These are phyloP conservation scores for Hirtodrosophila histrioides DNA, from an alignment of 2,888 invertebrate genomes.

Conservation along the genomic window DNA sequence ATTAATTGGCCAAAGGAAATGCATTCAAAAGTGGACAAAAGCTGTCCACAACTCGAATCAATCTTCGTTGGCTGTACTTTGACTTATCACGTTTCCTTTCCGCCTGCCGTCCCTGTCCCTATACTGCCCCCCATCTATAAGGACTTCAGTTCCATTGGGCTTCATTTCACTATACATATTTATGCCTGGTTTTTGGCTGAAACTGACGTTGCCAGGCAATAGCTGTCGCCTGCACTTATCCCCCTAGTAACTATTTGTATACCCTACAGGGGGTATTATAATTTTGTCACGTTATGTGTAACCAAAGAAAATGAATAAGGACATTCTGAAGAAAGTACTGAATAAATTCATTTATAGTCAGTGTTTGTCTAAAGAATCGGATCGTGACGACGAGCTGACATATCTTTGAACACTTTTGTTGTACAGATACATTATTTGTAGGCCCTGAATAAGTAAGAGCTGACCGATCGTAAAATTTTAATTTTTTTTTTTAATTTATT, in stretches of 20 bases:
- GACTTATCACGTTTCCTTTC: slow-evolving; percentile 52
- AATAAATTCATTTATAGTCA: too few relatives aligned
- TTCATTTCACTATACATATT: slow-evolving; percentile 28
- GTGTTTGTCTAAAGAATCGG: too few relatives aligned
- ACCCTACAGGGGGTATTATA: background rate
- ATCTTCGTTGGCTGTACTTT: slow-evolving; percentile 65
- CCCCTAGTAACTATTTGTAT: background rate
- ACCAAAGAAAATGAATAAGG: too few relatives aligned
- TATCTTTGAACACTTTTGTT: too few relatives aligned
- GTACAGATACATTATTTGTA: too few relatives aligned
- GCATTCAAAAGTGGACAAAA: slow-evolving; percentile 66
- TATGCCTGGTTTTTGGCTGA: slow-evolving; percentile 17
- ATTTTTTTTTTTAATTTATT: too few relatives aligned
- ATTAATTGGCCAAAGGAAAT: slow-evolving; percentile 60
- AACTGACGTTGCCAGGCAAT: slow-evolving; percentile 33
- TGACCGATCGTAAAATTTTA: too few relatives aligned
- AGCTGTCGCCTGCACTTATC: slow-evolving; percentile 29
- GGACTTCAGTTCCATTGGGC: slow-evolving; percentile 12
- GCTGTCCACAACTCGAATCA: slow-evolving; percentile 68
- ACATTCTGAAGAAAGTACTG: too few relatives aligned
- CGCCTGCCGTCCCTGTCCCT: background rate
- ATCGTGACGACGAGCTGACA: too few relatives aligned
- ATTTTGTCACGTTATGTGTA: too few relatives aligned
- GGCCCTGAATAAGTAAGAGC: too few relatives aligned
- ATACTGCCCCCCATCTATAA: background rate